Percentiles rank a stretch among this genome's conserved stretches.
Conservation (phyloP, 2,888 invertebrate species). For the Andricus curvator region DNA sequence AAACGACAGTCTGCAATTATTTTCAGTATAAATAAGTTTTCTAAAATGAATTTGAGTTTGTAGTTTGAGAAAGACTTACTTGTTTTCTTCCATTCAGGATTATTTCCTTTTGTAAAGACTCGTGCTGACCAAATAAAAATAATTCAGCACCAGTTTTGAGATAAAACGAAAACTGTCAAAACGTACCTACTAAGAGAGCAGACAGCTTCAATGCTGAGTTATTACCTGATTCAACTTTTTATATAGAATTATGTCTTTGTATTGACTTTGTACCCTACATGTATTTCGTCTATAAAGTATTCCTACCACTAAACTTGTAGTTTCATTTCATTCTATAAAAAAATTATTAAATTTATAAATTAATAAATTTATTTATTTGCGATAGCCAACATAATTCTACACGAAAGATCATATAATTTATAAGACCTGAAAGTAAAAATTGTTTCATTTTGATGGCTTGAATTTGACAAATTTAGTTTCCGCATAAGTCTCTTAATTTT, state of each 20-base stretch:
- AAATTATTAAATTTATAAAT: neutral
- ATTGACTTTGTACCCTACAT: slow-evolving; percentile 76
- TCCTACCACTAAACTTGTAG: slow-evolving; percentile 68
- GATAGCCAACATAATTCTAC: too few relatives aligned
- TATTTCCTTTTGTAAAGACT: slow-evolving; percentile 22
- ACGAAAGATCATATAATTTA: too few relatives aligned
- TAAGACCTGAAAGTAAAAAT: too few relatives aligned
- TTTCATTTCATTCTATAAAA: slow-evolving; percentile 9
- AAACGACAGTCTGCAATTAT: slow-evolving; percentile 1
- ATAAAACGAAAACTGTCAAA: neutral
- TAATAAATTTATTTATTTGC: too few relatives aligned
- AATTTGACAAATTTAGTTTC: too few relatives aligned
- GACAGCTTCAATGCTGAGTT: slow-evolving; percentile 10
- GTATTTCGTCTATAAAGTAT: slow-evolving; percentile 77
- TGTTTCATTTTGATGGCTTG: too few relatives aligned
- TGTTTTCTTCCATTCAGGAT: slow-evolving; percentile 9
- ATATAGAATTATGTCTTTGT: slow-evolving; percentile 72
- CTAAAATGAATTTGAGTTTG: neutral
- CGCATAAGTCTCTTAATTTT: too few relatives aligned
- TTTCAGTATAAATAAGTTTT: neutral
- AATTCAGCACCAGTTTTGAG: slow-evolving; percentile 16
- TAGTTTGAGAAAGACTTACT: slow-evolving; percentile 11
- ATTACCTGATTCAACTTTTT: slow-evolving; percentile 40
- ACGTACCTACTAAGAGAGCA: neutral
- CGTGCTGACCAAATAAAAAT: slow-evolving; percentile 3